Evolutionary conservation across 2,888 invertebrate species (phyloP), one percentile per base, ranked within the genome.

Genomic region (Myathropa florea): DNA sequence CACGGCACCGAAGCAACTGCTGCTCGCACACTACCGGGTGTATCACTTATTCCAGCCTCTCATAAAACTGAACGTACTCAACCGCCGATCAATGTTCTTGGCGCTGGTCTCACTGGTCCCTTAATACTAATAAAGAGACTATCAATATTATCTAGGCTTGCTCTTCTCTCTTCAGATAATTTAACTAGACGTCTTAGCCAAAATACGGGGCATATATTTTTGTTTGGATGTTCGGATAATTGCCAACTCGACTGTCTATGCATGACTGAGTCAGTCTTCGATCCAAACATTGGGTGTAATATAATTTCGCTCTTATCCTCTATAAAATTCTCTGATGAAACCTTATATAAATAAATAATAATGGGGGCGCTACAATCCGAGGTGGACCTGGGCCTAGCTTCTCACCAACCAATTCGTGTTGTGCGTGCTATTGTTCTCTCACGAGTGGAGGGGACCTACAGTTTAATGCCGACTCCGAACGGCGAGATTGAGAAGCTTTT

Each of bases 1-100:
- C n/a, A n/a, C n/a, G n/a, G n/a, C n/a, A n/a, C n/a, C n/a, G 65
- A 75, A 12, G 65, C 75, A 4, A 75, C 75, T 26, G 75, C 77
- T 70, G 70, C 33, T 55, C 57, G n/a, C 28, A 55, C 18, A 12
- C 55, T 71, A 26, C 61, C 60, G 2, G 63, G 36, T 9, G 68
- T 24, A 33, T 61, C 61, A 1, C 2, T 55, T 7, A 77, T 23
- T 3, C 72, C 53, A 9, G 71, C 28, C 24, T 18, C 61, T 12
- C 60, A 33, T 70, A 59, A 4, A 9, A 60, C 18, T 0, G 28
- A 26, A 12, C 77, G 61, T 30, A 68, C 9, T 59, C 67, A 60
- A 6, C 46, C 7, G 12, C 53, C 67, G 14, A 61, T 36, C 12
- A 68, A 14, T 24, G 60, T 70, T 57, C 60, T 60, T 1, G 70